A percentile compares a stretch with the other conserved stretches of the same genome.
Evolutionary conservation across 2,113 vertebrate species (phyloP).

Genomic region (Syngnathus typhle): DNA sequence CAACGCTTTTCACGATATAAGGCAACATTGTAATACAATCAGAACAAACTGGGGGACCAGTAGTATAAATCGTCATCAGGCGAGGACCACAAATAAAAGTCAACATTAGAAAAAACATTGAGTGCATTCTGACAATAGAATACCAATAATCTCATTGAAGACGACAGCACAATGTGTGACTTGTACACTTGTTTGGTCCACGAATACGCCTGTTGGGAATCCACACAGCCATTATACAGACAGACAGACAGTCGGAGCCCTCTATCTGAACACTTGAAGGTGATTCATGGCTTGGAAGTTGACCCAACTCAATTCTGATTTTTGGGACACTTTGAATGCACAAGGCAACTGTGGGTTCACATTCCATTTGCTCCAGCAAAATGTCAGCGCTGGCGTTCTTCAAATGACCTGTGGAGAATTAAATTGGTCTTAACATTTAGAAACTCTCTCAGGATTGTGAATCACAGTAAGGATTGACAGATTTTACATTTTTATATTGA

Average conservation of each 20-base stretch:
- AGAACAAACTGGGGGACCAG: conserved; percentile 27
- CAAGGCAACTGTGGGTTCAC: conserved; percentile 30
- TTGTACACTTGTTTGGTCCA: conserved; percentile 25
- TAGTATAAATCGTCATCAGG: conserved; percentile 48
- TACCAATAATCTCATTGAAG: conserved; percentile 30
- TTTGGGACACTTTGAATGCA: conserved; percentile 31
- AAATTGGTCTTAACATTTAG: conserved; percentile 4
- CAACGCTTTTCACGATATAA: conserved; percentile 38
- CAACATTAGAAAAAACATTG: conserved; percentile 32
- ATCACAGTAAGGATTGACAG: neutral
- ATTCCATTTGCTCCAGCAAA: conserved; percentile 9
- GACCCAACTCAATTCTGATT: conserved; percentile 27
- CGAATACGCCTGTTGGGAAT: conserved; percentile 27
- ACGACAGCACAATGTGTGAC: conserved; percentile 27
- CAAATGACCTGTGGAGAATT: conserved; percentile 47
- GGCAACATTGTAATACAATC: conserved; percentile 39
- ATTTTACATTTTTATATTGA: neutral
- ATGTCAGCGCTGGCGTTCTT: conserved; percentile 18
- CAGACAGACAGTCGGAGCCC: neutral
- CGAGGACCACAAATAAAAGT: conserved; percentile 38
- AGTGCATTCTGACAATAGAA: conserved; percentile 41
- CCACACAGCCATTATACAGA: conserved; percentile 9
- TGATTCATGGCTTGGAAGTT: conserved; percentile 24
- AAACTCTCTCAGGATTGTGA: neutral
- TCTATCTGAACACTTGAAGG: conserved; percentile 22